Conservation (phyloP, 2,113 vertebrate species). For the Thamnophis sirtalis region DNA sequence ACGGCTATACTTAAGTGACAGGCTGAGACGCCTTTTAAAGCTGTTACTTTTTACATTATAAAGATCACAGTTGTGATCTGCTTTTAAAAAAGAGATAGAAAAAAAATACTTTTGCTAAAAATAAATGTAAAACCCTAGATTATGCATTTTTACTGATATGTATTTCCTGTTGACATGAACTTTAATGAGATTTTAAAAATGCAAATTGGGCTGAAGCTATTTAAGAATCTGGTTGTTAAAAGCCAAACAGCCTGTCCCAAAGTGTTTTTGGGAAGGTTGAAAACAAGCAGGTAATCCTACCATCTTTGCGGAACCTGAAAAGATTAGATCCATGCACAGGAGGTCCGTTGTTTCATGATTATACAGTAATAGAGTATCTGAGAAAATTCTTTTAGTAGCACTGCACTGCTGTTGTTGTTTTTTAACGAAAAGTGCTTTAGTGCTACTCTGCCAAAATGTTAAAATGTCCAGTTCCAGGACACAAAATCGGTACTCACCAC, state of each 20-base stretch:
- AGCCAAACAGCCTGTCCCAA: not conserved
- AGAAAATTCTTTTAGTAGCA: constrained; percentile 5
- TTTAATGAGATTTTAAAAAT: not conserved
- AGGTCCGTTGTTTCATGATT: constrained; percentile 16
- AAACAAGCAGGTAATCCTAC: constrained; percentile 22
- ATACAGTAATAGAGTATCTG: not conserved
- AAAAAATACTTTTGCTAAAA: not conserved
- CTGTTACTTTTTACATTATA: not conserved
- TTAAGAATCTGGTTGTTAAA: not conserved
- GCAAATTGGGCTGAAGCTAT: not conserved
- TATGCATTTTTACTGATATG: not conserved
- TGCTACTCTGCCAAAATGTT: constrained; percentile 26
- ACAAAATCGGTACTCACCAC: constrained; percentile 43
- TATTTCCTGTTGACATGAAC: not conserved
- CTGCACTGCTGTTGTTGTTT: not conserved
- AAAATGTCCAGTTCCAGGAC: constrained; percentile 21
- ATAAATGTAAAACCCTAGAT: not conserved
- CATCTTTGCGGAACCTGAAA: constrained; percentile 13
- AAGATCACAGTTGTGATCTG: not conserved
- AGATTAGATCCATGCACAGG: not conserved
- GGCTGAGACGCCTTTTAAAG: not conserved
- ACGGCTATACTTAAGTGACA: not conserved
- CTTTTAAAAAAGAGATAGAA: not conserved
- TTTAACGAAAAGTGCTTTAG: constrained; percentile 15
- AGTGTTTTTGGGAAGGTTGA: constrained; percentile 26